These are phyloP conservation scores for Diadumene lineata DNA, from an alignment of 92 coral and sea anemone genomes.

Conservation along the genomic window DNA sequence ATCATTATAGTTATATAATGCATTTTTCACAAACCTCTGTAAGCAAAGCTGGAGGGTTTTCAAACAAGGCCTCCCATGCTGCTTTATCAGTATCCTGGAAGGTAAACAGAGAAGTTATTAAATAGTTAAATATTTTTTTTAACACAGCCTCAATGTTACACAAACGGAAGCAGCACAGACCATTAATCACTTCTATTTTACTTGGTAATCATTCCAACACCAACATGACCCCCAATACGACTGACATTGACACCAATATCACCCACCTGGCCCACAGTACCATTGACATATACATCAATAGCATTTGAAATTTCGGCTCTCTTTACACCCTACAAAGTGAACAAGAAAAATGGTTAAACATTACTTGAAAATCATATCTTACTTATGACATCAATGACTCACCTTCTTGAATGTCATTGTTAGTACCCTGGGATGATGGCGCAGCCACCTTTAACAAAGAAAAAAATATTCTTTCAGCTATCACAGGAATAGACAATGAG, in stretches of 20 bases:
- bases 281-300: constrained; percentile 92
- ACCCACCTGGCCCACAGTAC: constrained; percentile 91
- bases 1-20: not conserved
- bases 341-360: not conserved
- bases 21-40: constrained; percentile 58
- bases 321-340: constrained; percentile 70
- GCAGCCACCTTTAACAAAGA: constrained; percentile 75
- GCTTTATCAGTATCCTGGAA: constrained; percentile 79
- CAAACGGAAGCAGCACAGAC: too few relatives aligned
- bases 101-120: not conserved
- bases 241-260: too few relatives aligned
- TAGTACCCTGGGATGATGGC: constrained; percentile 91
- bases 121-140: not conserved
- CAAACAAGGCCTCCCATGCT: constrained; percentile 86
- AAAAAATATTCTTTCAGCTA: not conserved
- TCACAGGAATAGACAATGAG: too few relatives aligned
- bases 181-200: too few relatives aligned
- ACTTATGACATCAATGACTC: too few relatives aligned
- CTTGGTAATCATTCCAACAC: too few relatives aligned
- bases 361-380: not conserved
- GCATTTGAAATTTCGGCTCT: constrained; percentile 97
- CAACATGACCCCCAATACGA: too few relatives aligned
- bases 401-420: constrained; percentile 89
- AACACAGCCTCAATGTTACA: not conserved
- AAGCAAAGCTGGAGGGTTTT: constrained; percentile 82